Percentiles rank a stretch among this genome's conserved stretches.
Conservation (phyloP, 2,888 invertebrate species). For the Lepidochrysops patricia region DNA sequence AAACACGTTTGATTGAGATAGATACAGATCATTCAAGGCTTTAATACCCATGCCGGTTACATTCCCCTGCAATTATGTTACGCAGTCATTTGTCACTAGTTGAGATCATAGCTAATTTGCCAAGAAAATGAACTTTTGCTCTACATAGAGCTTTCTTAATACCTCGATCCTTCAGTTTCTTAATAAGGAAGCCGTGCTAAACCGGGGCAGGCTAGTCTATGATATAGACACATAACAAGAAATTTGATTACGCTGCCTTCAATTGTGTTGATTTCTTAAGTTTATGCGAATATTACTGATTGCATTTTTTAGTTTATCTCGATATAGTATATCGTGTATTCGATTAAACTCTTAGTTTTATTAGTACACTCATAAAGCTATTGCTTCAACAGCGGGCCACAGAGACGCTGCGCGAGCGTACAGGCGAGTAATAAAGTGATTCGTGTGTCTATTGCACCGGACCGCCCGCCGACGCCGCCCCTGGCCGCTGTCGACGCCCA, state of each 20-base stretch:
- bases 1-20: neutral
- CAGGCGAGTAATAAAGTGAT: constrained; percentile 1
- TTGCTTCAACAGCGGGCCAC: neutral
- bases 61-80: neutral
- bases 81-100: neutral
- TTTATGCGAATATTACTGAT: too few species aligned
- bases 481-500: neutral
- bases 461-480: constrained; percentile 5
- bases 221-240: too few species aligned
- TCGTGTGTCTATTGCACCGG: constrained; percentile 7
- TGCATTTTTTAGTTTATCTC: too few species aligned
- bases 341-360: neutral
- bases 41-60: neutral
- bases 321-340: neutral
- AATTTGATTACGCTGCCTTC: too few species aligned
- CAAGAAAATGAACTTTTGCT: neutral
- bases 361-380: neutral
- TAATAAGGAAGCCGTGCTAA: too few species aligned
- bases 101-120: neutral
- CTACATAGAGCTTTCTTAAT: neutral
- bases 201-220: too few species aligned
- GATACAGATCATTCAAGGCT: neutral
- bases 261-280: too few species aligned
- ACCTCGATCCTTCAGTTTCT: too few species aligned
- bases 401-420: neutral